Base-by-base conservation (phyloP, 2,113 vertebrate species). In the Pangasianodon gigas region DNA sequence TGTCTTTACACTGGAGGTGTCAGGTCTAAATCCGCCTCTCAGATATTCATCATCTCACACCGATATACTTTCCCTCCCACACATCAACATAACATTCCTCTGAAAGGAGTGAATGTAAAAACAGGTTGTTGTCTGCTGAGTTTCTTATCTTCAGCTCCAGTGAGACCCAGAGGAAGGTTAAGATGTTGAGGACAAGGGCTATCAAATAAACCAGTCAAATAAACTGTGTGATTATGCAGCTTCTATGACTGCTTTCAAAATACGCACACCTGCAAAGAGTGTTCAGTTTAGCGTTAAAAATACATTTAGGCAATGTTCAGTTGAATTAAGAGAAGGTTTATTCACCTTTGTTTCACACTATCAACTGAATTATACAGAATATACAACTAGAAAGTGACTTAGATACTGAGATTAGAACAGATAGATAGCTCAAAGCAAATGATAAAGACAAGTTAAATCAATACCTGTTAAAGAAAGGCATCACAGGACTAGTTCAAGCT, bases 1-100 rank as follows among this genome's bases (percentile, higher is more conserved):
- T 89, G 83, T 71, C 44, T 29, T 89, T 69, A 84, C 81, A 93
- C 87, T 46, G 1, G 44, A 93, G 91, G 8, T 89, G 90, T 93
- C 92, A 58, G 75, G 44, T 94, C 93, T 94, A 48, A 82, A 84
- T 83, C 69, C 71, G 81, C 82, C 86, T 88, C 86, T 84, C 46
- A 85, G 85, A 84, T 85, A 56, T 89, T 84, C 52, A 44, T 89
- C 87, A 89, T 81, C 65, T 56, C 58, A n/a, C 81, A 85, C 52
- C 52, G 67, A 77, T 89, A 58, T n/a, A 75, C 77, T 52, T 54
- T 32, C 54, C 67, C 46, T 75, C 86, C 65, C 86, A 84, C 80
- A 84, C 80, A 69, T 52, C 86, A 37, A 85, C 65, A 54, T 90
- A 74, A 18, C 19, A 48, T 86, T 62, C 29, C 77, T 54, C 71